A percentile compares a stretch with the other conserved stretches of the same genome.
Conservation (phyloP, 2,797 vertebrate genomes). For the Pseudochromis fuscus region DNA sequence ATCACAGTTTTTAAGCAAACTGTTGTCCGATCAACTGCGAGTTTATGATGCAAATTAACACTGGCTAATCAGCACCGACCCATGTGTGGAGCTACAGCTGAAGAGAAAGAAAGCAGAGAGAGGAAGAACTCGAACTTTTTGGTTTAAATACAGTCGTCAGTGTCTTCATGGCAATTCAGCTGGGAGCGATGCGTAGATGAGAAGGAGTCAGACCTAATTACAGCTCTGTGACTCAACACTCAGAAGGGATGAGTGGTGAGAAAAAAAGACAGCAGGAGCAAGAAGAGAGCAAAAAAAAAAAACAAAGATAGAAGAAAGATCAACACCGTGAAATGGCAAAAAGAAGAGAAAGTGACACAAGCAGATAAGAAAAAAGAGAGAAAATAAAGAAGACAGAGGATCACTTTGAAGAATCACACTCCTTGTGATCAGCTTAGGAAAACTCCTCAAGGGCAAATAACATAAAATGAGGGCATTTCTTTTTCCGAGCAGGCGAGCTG, state of each 20-base stretch:
- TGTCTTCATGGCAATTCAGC: slow-evolving; percentile 61
- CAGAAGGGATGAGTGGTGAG: slow-evolving; percentile 27
- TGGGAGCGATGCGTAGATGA: slow-evolving; percentile 67
- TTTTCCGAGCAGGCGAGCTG: slow-evolving; percentile 56
- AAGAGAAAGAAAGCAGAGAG: background rate
- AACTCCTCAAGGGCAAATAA: slow-evolving; percentile 66
- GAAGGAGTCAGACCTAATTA: slow-evolving; percentile 72
- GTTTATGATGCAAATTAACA: background rate
- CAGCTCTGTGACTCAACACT: slow-evolving; percentile 66
- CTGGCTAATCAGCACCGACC: background rate
- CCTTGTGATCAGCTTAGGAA: slow-evolving; percentile 74
- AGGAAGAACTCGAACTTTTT: slow-evolving; percentile 26
- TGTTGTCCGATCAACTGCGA: background rate
- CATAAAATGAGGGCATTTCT: slow-evolving; percentile 69
- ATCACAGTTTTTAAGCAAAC: background rate
- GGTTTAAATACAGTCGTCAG: slow-evolving; percentile 68
- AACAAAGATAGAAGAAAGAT: slow-evolving; percentile 12
- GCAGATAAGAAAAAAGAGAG: slow-evolving; percentile 3
- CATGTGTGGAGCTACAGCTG: background rate
- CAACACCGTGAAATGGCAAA: slow-evolving; percentile 16
- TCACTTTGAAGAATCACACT: slow-evolving; percentile 66
- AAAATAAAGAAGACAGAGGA: slow-evolving; percentile 29
- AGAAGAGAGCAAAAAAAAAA: background rate
- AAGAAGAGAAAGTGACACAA: slow-evolving; percentile 16
- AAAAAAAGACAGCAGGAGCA: slow-evolving; percentile 25